Percentiles rank a stretch among this genome's conserved stretches.
These are phyloP conservation scores for Cecropterus lyciades DNA, from an alignment of 1,140 invertebrate genomes.

Conservation along the genomic window DNA sequence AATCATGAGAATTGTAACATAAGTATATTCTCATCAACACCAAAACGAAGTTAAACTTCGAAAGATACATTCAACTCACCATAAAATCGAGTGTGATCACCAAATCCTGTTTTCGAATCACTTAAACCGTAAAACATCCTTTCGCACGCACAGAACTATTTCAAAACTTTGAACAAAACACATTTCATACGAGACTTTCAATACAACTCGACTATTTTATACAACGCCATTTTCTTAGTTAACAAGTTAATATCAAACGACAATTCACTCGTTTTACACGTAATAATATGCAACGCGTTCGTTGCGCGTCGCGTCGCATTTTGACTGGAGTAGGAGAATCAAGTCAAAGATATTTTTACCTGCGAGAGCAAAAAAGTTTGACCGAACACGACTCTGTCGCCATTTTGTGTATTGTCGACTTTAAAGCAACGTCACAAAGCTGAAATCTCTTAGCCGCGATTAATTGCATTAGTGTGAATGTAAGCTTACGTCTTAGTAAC, in stretches of 20 bases:
- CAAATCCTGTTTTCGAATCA: conserved; percentile 55
- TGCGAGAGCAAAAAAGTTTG: conserved; percentile 74
- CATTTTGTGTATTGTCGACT: conserved; percentile 25
- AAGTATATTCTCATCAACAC: neutral
- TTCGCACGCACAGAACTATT: conserved; percentile 58
- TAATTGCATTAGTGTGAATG: conserved; percentile 51
- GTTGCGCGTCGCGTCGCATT: conserved; percentile 57
- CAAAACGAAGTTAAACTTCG: conserved; percentile 1
- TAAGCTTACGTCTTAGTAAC: conserved; percentile 38
- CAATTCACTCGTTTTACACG: conserved; percentile 35
- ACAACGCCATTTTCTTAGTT: conserved; percentile 13
- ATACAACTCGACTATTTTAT: conserved; percentile 7
- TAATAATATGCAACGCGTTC: conserved; percentile 43
- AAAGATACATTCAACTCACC: conserved; percentile 45
- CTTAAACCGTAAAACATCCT: conserved; percentile 47
- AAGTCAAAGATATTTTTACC: conserved; percentile 78
- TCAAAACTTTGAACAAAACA: conserved; percentile 45
- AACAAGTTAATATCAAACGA: conserved; percentile 5
- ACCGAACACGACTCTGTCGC: conserved; percentile 48
- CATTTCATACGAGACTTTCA: conserved; percentile 41
- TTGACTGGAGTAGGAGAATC: conserved; percentile 56
- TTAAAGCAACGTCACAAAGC: neutral
- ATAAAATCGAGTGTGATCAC: conserved; percentile 44
- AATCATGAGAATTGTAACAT: neutral
- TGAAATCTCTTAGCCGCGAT: conserved; percentile 25